phyloP scores from a whole-genome alignment of 2,797 vertebrate species.

The Chiloscyllium punctatum region DNA sequence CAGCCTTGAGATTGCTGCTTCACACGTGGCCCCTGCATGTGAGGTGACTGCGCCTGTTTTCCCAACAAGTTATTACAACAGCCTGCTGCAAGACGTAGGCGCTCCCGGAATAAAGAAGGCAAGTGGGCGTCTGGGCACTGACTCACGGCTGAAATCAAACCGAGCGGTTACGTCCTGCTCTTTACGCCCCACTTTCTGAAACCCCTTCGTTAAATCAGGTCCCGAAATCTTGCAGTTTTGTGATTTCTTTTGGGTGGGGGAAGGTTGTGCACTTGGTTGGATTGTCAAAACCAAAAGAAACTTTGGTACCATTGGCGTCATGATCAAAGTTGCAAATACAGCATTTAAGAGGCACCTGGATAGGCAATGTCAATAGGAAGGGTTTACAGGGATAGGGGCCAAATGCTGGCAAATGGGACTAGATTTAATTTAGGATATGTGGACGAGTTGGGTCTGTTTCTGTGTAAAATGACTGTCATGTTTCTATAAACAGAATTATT shows the following conservation, averaged over 20 bases:
- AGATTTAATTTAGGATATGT: too few relatives aligned
- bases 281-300: too few relatives aligned
- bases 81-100: not conserved
- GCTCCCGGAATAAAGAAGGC: not conserved
- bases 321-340: not conserved
- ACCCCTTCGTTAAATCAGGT: not conserved
- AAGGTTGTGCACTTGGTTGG: too few relatives aligned
- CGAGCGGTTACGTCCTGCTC: not conserved
- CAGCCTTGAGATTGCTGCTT: not conserved
- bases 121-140: not conserved
- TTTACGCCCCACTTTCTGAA: not conserved
- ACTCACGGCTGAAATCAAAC: not conserved
- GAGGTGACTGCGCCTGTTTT: not conserved
- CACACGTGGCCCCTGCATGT: constrained; percentile 2
- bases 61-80: not conserved
- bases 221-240: too few relatives aligned
- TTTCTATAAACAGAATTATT: too few relatives aligned
- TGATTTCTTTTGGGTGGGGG: too few relatives aligned
- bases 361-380: too few relatives aligned
- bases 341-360: not conserved
- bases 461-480: too few relatives aligned
- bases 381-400: too few relatives aligned
- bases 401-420: too few relatives aligned
- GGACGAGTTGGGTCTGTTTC: too few relatives aligned
- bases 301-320: too few relatives aligned